phyloP scores from a whole-genome alignment of 2,888 invertebrate genomes.

The Campoplex capitator region DNA sequence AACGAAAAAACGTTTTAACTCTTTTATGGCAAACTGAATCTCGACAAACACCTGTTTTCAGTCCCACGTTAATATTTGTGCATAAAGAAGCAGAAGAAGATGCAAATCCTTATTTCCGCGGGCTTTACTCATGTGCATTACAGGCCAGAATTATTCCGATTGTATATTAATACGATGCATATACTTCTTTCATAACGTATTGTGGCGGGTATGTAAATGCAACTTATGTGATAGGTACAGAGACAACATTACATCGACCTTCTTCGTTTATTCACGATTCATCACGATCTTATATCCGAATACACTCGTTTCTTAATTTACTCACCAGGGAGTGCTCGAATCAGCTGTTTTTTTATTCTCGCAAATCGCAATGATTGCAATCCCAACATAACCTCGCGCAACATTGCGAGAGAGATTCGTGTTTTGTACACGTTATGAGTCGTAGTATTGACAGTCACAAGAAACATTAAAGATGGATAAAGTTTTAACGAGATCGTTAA shows the following conservation, averaged over 20 bases:
- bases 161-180: background rate
- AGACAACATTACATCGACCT: background rate
- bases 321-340: slow-evolving; percentile 18
- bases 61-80: background rate
- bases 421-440: slow-evolving; percentile 35
- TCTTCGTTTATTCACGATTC: too few species aligned
- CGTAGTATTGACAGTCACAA: slow-evolving; percentile 50
- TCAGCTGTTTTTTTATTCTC: slow-evolving; percentile 34
- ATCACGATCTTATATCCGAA: background rate
- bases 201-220: background rate
- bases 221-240: background rate
- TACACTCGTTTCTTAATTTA: background rate
- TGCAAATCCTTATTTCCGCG: background rate
- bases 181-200: background rate
- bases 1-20: slow-evolving; percentile 60
- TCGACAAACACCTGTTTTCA: slow-evolving; percentile 24
- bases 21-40: slow-evolving; percentile 50
- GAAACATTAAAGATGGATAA: slow-evolving; percentile 75
- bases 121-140: background rate
- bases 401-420: slow-evolving; percentile 7
- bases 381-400: slow-evolving; percentile 23
- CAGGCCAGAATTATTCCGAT: background rate
- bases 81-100: background rate
- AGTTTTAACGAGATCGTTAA: slow-evolving; percentile 73
- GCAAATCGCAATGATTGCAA: slow-evolving; percentile 12